Evolutionary conservation across 2,888 invertebrate species (phyloP), one percentile per base, ranked within the genome.

Genomic region (Iselma pallidipennis): DNA sequence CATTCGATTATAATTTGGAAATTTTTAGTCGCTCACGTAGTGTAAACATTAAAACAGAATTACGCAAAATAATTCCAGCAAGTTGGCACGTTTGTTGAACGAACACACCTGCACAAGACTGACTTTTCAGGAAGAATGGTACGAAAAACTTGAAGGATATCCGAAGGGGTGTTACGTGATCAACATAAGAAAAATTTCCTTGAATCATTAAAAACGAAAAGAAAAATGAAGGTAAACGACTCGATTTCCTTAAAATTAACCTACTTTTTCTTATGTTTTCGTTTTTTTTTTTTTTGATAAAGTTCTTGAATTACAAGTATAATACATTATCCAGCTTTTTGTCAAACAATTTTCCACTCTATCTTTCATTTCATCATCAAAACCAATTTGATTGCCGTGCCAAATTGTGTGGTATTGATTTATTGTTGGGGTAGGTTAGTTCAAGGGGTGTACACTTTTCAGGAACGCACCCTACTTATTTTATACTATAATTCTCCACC

Each of bases 21-120:
- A 9, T 16, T 37, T 14, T 16, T 16, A 2, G 12, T 12, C 45
- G 23, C 12, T 56, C 65, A 67, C 69, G 67, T 70, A 69, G 68
- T 58, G 63, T 69, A 71, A 70, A 71, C 67, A 71, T 70, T 71
- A 71, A 69, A 69, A 71, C 66, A 66, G 65, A 69, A 66, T 70
- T 69, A 68, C 67, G 65, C 65, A 65, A 66, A 71, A 71, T 70
- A 66, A 70, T 67, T 70, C 65, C 61, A 21, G 61, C 60, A 60
- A 68, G 61, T 63, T 64, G 56, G 66, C 70, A 67, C 67, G 68
- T 66, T 58, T 65, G 59, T 56, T 29, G 51, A 48, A 59, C 57
- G 66, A 66, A 66, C 70, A 70, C 67, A 70, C 67, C 68, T 68
- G 68, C 68, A 64, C 65, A 54, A 57, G 54, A 62, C 60, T 54